Evolutionary conservation across 2,113 vertebrate genomes (phyloP), one percentile per base, ranked within the genome.

Genomic region (Myiopsitta monachus): DNA sequence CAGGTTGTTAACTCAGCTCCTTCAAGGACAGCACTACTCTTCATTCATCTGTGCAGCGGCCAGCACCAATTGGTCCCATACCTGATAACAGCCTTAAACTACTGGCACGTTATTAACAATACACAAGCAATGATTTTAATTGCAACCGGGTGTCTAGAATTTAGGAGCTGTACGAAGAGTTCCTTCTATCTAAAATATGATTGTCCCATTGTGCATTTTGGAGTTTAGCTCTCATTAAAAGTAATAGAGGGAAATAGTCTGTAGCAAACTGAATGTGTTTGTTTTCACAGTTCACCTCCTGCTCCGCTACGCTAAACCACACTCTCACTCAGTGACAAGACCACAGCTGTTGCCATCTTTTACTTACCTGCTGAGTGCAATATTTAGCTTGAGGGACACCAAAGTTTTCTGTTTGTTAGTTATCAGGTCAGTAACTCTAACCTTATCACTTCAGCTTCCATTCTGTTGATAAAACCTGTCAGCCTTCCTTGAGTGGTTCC

Each of bases 381-480:
- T 94, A 95, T 96, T 97, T 97, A 95, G 95, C 96, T 96, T 89
- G 87, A 95, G 96, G 96, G 94, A 97, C 94, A 87, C 87, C 87
- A 89, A 93, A 96, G 93, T 95, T 96, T 95, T 94, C 95, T 92
- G 94, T 95, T 96, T 97, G 94, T 95, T 95, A 96, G 93, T 96
- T 96, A 97, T 91, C 96, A 97, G 95, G 96, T 97, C 96, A 97
- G 69, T 96, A 97, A 91, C 94, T 95, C 95, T 95, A 95, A 97
- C 96, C 96, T 96, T 95, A 96, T 97, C 96, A 95, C 95, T 96
- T 96, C 96, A 95, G 95, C 85, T 96, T 95, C 93, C 93, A 92
- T 94, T 95, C 89, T 95, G 95, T 91, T 97, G 96, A 97, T 97
- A 96, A 95, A 96, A 96, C 94, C 94, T 97, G 96, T 95, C 96